Base-by-base conservation (phyloP, 1,140 invertebrate species). In the Pseudoatta argentina region DNA sequence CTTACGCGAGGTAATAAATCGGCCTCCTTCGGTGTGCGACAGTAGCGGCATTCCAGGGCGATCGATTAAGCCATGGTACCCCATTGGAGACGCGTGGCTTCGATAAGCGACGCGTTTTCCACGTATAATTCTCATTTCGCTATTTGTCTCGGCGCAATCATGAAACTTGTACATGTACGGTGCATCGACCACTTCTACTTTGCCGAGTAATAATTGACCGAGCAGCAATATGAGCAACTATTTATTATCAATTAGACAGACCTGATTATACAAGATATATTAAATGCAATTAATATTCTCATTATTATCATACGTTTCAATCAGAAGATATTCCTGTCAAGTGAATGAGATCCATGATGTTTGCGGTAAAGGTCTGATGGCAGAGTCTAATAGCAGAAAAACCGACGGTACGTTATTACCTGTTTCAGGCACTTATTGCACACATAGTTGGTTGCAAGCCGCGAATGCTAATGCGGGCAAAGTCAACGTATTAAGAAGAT, bases 31-130 rank as follows among this genome's bases (percentile, higher is more conserved):
- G n/a, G 59, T n/a, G 83, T 27, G n/a, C 87, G 87, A 64, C 86
- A 81, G 86, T 88, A 86, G 85, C 87, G 88, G 77, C 91, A 91
- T 91, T 90, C 87, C 75, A 30, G 67, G 53, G 64, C 87, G 82
- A 92, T 92, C 90, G 91, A 92, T 92, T 91, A 91, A 91, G 87
- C 86, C 86, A 53, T 44, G 76, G 61, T 61, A 24, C 48, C n/a
- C n/a, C 39, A 61, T 61, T 14, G 79, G 78, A 87, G 86, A 71
- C 77, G 75, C 27, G 63, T 51, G 53, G 16, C 30, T 21, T 18
- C 83, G 77, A 82, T 78, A 87, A 87, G 71, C 48, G 18, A 7
- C 55, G 55, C 86, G 55, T 87, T 78, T 87, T 87, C 71, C 78
- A 57, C 73, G 71, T 63, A 64, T 82, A 86, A 89, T 72, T 88